Evolutionary conservation across 2,888 invertebrate genomes (phyloP), one percentile per base, ranked within the genome.

Genomic region (Loripinus fragilis): DNA sequence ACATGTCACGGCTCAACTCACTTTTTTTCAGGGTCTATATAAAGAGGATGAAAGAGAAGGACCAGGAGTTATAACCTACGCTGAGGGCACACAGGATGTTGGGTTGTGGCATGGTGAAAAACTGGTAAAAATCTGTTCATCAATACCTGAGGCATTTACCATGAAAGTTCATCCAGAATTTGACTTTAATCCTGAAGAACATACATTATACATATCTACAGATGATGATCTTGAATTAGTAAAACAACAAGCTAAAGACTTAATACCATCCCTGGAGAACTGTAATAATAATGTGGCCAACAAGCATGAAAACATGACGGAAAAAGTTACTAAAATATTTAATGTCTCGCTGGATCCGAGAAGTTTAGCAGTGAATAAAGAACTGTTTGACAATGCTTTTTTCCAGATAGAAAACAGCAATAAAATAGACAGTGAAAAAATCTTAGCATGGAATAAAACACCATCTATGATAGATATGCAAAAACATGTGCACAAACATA

Each of bases 101-200:
- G 93, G 93, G 0, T 85, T 93, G 38, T 93, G 93, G 93, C 88
- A 86, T 45, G 90, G 92, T 7, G 92, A 93, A 76, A 89, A 90
- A 65, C 84, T 93, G 2, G 81, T 92, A 64, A 91, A 90, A 80
- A 85, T 93, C 28, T 89, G 91, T 71, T 86, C 88, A 7, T 65
- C 85, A 0, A 81, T 91, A 7, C 68, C 81, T 8, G 88, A 86
- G 1, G 90, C 90, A 17, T 93, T 93, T 81, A 87, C 90, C 20
- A 88, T 93, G 85, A 87, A 67, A 20, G 79, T 91, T 35, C 90
- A 92, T 71, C 87, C 87, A 41, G 91, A 93, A 69, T 90, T 92
- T 84, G 91, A 91, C 33, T 92, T 85, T 73, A 85, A 88, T 45
- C 84, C 88, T 0, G 85, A 89, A 5, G 89, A 91, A 67, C 90